Conservation (phyloP, 92 coral and sea anemone species). For the Zoanthus sansibaricus region DNA sequence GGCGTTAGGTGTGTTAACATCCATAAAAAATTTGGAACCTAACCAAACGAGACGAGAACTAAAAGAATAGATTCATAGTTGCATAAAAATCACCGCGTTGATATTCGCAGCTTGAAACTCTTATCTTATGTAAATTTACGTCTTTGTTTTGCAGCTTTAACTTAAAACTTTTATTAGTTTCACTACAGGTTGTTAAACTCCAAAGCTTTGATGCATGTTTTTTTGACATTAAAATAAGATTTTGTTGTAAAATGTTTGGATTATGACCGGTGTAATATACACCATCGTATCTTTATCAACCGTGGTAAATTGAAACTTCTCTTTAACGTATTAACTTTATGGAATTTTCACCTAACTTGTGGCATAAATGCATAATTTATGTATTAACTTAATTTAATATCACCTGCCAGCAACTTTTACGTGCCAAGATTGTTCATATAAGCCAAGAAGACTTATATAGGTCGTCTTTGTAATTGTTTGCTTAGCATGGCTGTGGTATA, state of each 20-base stretch:
- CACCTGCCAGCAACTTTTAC: background rate
- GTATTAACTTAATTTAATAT: background rate
- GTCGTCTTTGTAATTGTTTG: background rate
- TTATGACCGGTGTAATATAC: background rate
- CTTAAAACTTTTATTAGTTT: slow-evolving; percentile 8
- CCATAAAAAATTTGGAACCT: background rate
- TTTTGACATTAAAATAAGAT: background rate
- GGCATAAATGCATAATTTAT: background rate
- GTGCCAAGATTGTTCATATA: background rate
- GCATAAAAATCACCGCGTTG: background rate
- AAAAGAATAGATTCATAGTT: background rate
- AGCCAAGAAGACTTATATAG: background rate
- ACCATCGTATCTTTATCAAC: background rate
- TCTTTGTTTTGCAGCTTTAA: background rate
- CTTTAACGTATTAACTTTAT: background rate
- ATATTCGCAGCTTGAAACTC: slow-evolving; percentile 1
- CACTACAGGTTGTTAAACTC: slow-evolving; percentile 2
- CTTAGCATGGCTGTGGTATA: too few relatives aligned
- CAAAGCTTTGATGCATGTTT: background rate
- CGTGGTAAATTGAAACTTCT: too few relatives aligned
- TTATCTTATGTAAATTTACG: slow-evolving; percentile 19
- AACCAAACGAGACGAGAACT: background rate
- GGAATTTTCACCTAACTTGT: background rate
- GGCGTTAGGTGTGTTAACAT: background rate
- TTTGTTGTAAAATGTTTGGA: background rate